Evolutionary conservation across 1,140 invertebrate species (phyloP).

Genomic region (Thereuonema tuberculata): DNA sequence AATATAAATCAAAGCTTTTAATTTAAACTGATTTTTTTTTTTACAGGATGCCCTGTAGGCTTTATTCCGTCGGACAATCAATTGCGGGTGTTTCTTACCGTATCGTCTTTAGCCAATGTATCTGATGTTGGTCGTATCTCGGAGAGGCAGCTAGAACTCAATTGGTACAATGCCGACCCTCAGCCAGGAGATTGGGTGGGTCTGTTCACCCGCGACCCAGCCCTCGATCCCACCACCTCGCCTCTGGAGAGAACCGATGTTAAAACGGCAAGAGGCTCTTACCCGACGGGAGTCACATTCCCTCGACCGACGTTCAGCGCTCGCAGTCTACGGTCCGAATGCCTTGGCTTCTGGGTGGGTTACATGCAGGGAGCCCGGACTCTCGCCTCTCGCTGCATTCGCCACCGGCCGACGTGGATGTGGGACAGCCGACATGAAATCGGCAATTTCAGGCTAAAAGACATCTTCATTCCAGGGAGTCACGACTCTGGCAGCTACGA

Average conservation of each 20-base stretch:
- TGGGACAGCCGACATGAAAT: constrained; percentile 31
- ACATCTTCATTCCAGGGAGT: constrained; percentile 46
- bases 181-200: constrained; percentile 16
- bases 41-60: not conserved
- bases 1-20: too few species aligned
- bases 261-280: constrained; percentile 9
- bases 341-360: constrained; percentile 28
- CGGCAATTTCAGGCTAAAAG: constrained; percentile 30
- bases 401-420: constrained; percentile 46
- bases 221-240: not conserved
- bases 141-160: constrained; percentile 19
- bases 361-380: constrained; percentile 20
- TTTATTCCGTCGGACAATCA: not conserved
- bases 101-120: constrained; percentile 16
- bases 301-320: constrained; percentile 14
- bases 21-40: not conserved
- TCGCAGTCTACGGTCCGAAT: constrained; percentile 14
- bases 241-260: constrained; percentile 1
- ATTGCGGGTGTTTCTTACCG: constrained; percentile 15
- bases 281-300: constrained; percentile 14
- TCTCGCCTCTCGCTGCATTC: constrained; percentile 30
- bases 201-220: constrained; percentile 17
- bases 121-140: not conserved
- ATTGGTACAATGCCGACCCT: constrained; percentile 17
- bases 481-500: constrained; percentile 46